Percentiles rank a stretch among this genome's conserved stretches.
phyloP scores from a whole-genome alignment of 2,797 vertebrate genomes.

The Lutjanus argentimaculatus region DNA sequence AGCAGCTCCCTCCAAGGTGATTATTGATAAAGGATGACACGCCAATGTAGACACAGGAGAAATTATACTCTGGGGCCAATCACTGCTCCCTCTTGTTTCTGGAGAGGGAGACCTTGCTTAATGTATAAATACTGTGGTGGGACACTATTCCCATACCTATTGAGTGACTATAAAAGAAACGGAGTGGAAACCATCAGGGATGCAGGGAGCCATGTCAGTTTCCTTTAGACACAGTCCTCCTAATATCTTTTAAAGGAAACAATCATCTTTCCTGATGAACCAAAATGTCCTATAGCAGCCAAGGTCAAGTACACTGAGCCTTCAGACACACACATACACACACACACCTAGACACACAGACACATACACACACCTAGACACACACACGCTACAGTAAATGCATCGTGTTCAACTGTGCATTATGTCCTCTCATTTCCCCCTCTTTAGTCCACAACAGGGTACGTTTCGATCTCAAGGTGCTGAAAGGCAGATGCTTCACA shows the following conservation, averaged over 20 bases:
- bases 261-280: constrained; percentile 85
- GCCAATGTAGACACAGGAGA: constrained; percentile 68
- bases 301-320: constrained; percentile 74
- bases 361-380: constrained; percentile 31
- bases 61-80: constrained; percentile 78
- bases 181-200: constrained; percentile 84
- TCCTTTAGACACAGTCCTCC: constrained; percentile 75
- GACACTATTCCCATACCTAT: constrained; percentile 77
- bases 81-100: constrained; percentile 67
- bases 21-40: constrained; percentile 86
- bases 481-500: constrained; percentile 57
- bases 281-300: constrained; percentile 76
- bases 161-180: constrained; percentile 82
- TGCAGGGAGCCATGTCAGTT: constrained; percentile 81
- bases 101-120: constrained; percentile 68
- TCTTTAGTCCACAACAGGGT: constrained; percentile 15
- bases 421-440: constrained; percentile 41
- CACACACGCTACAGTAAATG: constrained; percentile 58
- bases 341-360: constrained; percentile 23
- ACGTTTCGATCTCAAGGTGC: constrained; percentile 50
- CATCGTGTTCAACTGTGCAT: constrained; percentile 74
- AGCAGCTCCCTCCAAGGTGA: constrained; percentile 77
- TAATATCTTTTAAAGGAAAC: constrained; percentile 83
- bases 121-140: constrained; percentile 82
- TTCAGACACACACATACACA: constrained; percentile 37